phyloP scores from a whole-genome alignment of 2,113 vertebrate species.

The Boleophthalmus pectinirostris region DNA sequence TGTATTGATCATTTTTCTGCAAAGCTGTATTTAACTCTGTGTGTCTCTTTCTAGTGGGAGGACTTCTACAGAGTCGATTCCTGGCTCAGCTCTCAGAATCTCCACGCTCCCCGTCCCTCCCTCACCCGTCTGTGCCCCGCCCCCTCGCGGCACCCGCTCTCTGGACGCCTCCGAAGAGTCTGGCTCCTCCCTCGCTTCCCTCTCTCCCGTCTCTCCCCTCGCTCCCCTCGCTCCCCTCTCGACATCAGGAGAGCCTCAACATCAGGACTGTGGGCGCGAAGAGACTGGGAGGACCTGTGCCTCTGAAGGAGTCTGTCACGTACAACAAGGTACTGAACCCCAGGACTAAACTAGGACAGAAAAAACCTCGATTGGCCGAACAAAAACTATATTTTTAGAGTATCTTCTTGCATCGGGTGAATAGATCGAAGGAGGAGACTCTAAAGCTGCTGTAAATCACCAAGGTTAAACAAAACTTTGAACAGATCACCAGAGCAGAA shows the following conservation, averaged over 20 bases:
- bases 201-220: conserved; percentile 58
- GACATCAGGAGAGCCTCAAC: conserved; percentile 65
- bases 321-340: conserved; percentile 72
- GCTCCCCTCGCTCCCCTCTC: conserved; percentile 49
- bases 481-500: too few relatives aligned
- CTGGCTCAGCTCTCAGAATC: conserved; percentile 65
- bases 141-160: background rate
- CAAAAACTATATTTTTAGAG: too few relatives aligned
- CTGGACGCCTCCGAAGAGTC: conserved; percentile 37
- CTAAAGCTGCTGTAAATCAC: too few relatives aligned
- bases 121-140: background rate
- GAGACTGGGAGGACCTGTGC: conserved; percentile 81
- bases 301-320: conserved; percentile 82
- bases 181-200: conserved; percentile 62
- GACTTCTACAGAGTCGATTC: conserved; percentile 85
- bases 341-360: background rate
- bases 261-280: conserved; percentile 84
- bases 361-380: too few relatives aligned
- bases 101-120: conserved; percentile 14
- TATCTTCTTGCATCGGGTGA: too few relatives aligned
- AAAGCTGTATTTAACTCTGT: background rate
- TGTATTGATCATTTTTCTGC: too few relatives aligned
- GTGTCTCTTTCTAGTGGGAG: conserved; percentile 68
- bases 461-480: too few relatives aligned
- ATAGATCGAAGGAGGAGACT: too few relatives aligned